Evolutionary conservation across 2,888 invertebrate genomes (phyloP), one percentile per base, ranked within the genome.

Genomic region (Eugnorisma glareosa): DNA sequence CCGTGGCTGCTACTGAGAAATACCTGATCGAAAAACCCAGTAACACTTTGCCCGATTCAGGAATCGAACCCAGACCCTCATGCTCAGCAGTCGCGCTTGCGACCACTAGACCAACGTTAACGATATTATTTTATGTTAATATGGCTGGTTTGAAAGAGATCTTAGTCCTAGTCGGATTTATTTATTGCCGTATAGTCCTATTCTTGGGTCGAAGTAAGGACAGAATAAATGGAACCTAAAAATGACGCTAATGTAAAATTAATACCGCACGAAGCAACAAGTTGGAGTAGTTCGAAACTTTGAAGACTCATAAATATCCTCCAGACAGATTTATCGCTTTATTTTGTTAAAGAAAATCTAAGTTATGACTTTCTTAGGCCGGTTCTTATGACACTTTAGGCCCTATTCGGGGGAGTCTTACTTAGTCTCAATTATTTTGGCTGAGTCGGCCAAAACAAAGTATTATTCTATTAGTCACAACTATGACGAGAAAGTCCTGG

Each of bases 241-340:
- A 69, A 45, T 54, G 8, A 43, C 59, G 31, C 21, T 45, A 80
- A 61, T n/a, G 6, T 24, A 37, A 45, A 79, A 37, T 35, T 63
- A 69, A 79, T 61, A 79, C 31, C n/a, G 6, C 10, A 64, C 21
- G 59, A 66, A 51, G 68, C 81, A 81, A 81, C 81, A 81, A 82
- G 77, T 77, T 45, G 0, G n/a, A 54, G 18, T 61, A 40, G 31
- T 72, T 54, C 0, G 2, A 15, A 71, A 82, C 67, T 81, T 77
- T 31, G 13, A 59, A 77, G 71, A 40, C 63, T 54, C 72, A 72
- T 82, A 82, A 81, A 81, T 77, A 72, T 72, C 54, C 51, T 3
- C 45, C 5, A 40, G 75, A 43, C 80, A 73, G 64, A 78, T 72
- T 80, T 78, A 80, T 78, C 54, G 72, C 24, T 79, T 57, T 72